Base-by-base conservation (phyloP, 2,797 vertebrate genomes). In the Acanthornis magna region DNA sequence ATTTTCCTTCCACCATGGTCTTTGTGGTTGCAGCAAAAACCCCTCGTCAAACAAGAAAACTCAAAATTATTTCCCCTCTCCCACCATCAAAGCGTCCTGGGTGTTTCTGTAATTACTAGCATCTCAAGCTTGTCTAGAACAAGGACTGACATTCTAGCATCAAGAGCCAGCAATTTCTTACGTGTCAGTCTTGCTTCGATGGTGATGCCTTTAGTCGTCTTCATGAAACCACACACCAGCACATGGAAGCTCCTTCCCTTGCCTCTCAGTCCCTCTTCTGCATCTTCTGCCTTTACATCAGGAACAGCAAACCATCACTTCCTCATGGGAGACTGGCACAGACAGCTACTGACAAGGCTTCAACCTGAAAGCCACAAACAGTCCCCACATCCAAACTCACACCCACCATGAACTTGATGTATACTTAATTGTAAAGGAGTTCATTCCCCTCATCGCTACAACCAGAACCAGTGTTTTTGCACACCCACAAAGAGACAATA, bases 241-340 rank as follows among this genome's bases (percentile, higher is more conserved):
- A 5, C 14, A 38, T 0, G 3, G 45, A 51, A 57, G 23, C 2
- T 2, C 29, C 40, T 36, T 83, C 25, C 32, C 13, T 23, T 32
- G 63, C 15, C 51, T 27, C 40, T 72, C 34, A 27, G 16, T 3
- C 13, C 13, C 20, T 63, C 36, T 43, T 72, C 32, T 58, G 18
- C 34, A 63, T 61, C 40, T 79, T 40, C 62, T 54, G 47, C 55
- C 40, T 58, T 73, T 25, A 26, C 30, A 16, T 6, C 7, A 62
- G 58, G 54, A 63, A 27, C 6, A 75, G n/a, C 32, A 81, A 74
- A 42, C 21, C 43, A 25, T 4, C 16, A 5, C n/a, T 47, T 43
- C 54, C 45, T 27, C 0, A 0, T 1, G 2, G 57, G 36, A 84
- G 7, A 5, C 0, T 2, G 1, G 30, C 42, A 60, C 29, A 42